Evolutionary conservation across 64 coral and sea anemone species (phyloP).

Genomic region (Porites lutea): DNA sequence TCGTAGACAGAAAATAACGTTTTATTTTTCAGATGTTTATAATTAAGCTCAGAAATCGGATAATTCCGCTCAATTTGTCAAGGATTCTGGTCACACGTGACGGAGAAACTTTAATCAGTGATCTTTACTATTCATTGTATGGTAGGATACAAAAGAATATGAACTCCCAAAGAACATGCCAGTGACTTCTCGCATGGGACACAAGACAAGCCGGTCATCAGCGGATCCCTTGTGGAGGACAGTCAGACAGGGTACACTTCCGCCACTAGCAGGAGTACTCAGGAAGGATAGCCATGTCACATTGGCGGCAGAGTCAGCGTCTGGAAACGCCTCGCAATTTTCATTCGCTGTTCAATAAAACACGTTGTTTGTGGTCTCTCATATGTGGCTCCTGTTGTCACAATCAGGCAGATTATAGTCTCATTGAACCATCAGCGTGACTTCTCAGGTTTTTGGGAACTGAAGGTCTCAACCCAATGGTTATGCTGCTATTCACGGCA

Average conservation of each 20-base stretch:
- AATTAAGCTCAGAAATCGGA: no score
- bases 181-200: slow-evolving; percentile 72
- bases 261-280: slow-evolving; percentile 57
- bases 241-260: slow-evolving; percentile 54
- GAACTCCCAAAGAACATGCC: slow-evolving; percentile 80
- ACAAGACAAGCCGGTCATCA: slow-evolving; percentile 42
- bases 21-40: no score
- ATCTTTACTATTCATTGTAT: no score
- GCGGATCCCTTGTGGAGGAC: slow-evolving; percentile 62
- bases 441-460: no score
- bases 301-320: slow-evolving; percentile 28
- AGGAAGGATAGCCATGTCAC: slow-evolving; percentile 33
- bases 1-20: no score
- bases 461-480: no score
- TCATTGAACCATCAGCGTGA: no score
- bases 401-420: no score
- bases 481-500: no score
- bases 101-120: not conserved
- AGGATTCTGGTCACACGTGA: not conserved
- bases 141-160: slow-evolving; percentile 74
- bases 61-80: no score
- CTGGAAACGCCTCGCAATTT: slow-evolving; percentile 75
- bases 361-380: not conserved
- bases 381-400: no score
- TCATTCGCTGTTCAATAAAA: slow-evolving; percentile 64